Evolutionary conservation across 1,140 invertebrate genomes (phyloP).

Genomic region (Leptinotarsa undecemlineata): DNA sequence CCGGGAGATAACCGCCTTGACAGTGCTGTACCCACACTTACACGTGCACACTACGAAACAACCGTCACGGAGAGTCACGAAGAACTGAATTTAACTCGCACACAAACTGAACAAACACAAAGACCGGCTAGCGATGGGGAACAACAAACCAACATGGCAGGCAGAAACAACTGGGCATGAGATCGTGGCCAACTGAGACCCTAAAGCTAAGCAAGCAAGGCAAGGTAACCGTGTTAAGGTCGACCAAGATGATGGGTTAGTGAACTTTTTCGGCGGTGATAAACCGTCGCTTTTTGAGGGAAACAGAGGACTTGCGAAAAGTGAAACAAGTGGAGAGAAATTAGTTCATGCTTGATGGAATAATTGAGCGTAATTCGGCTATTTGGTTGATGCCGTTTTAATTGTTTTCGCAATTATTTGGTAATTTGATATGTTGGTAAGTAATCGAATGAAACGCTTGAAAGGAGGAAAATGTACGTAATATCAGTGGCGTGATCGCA

Average conservation of each 20-base stretch:
- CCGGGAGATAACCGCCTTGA: background rate
- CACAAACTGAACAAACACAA: slow-evolving; percentile 8
- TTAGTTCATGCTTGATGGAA: background rate
- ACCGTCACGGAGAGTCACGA: slow-evolving; percentile 4
- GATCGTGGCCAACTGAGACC: slow-evolving; percentile 1
- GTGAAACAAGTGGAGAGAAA: background rate
- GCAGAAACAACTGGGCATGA: slow-evolving; percentile 5
- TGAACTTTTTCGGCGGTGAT: background rate
- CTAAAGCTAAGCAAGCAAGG: slow-evolving; percentile 2
- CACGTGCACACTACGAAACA: background rate
- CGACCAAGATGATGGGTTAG: background rate
- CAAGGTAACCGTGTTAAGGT: slow-evolving; percentile 7
- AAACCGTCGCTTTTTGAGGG: background rate
- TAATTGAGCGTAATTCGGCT: background rate
- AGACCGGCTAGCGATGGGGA: slow-evolving; percentile 4
- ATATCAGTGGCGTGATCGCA: no score
- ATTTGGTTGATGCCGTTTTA: background rate
- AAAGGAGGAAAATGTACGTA: background rate
- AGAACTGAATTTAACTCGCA: slow-evolving; percentile 3
- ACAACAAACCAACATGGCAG: slow-evolving; percentile 2
- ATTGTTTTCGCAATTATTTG: background rate
- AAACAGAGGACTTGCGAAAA: background rate
- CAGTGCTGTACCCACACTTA: background rate
- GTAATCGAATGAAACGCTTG: background rate
- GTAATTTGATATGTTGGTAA: background rate